Percentiles rank a stretch among this genome's conserved stretches.
Evolutionary conservation across 2,888 invertebrate genomes (phyloP).

Genomic region (Entomobrya multifasciata): DNA sequence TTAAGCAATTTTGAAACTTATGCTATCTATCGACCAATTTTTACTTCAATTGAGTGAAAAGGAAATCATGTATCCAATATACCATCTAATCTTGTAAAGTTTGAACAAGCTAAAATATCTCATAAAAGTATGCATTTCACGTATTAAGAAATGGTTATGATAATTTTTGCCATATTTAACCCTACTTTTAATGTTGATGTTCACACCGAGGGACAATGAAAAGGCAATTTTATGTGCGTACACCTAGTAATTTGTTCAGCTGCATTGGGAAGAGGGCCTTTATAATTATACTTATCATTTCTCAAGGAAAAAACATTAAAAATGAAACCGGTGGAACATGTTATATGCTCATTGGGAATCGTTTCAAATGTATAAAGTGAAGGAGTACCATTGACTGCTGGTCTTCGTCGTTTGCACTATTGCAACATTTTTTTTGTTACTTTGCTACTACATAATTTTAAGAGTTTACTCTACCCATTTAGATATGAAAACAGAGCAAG

Average conservation of each 20-base stretch:
- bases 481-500: slow-evolving; percentile 56
- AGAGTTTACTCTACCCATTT: slow-evolving; percentile 42
- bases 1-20: no score
- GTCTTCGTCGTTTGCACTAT: neutral
- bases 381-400: neutral
- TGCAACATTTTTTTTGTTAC: neutral
- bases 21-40: no score
- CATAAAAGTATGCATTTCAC: neutral
- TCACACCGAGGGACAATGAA: slow-evolving; percentile 63
- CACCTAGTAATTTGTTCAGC: slow-evolving; percentile 65
- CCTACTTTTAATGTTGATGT: slow-evolving; percentile 43
- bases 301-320: slow-evolving; percentile 43
- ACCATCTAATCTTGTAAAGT: no score
- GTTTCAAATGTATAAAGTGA: neutral
- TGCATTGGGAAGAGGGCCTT: slow-evolving; percentile 31
- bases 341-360: slow-evolving; percentile 33
- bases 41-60: no score
- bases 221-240: slow-evolving; percentile 52
- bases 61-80: no score
- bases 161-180: slow-evolving; percentile 66
- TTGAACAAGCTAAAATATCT: no score
- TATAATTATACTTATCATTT: slow-evolving; percentile 49
- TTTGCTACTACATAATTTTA: neutral
- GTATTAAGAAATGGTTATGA: slow-evolving; percentile 40
- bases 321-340: slow-evolving; percentile 68